Evolutionary conservation across 2,113 vertebrate genomes (phyloP).

Genomic region (Motacilla alba): DNA sequence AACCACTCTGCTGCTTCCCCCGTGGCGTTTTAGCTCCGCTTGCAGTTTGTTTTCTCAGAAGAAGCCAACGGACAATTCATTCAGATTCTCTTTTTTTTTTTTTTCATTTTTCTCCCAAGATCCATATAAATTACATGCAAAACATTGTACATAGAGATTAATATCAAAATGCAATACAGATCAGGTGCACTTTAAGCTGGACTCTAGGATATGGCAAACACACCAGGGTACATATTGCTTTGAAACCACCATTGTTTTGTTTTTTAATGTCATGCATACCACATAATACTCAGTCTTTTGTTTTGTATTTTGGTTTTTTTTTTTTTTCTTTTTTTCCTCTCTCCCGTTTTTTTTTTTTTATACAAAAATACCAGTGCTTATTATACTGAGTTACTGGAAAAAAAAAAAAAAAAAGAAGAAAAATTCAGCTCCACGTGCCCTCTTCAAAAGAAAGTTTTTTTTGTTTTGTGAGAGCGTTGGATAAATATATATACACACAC

Average conservation of each 20-base stretch:
- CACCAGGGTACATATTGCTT: conserved; percentile 68
- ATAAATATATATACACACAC: conserved; percentile 69
- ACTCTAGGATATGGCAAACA: conserved; percentile 72
- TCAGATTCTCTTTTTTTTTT: neutral
- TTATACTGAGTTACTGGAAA: conserved; percentile 67
- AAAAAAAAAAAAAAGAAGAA: conserved; percentile 5
- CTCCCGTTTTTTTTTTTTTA: conserved; percentile 58
- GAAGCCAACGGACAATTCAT: conserved; percentile 49
- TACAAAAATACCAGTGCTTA: conserved; percentile 83
- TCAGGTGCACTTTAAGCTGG: conserved; percentile 69
- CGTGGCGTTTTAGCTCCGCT: conserved; percentile 13
- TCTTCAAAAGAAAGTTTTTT: conserved; percentile 49
- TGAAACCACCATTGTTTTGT: conserved; percentile 59
- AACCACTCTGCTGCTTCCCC: neutral
- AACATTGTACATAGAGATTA: conserved; percentile 79
- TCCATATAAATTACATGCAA: conserved; percentile 83
- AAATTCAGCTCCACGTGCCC: conserved; percentile 53
- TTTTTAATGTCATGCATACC: conserved; percentile 75
- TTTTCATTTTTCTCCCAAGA: conserved; percentile 34
- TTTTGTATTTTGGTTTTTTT: conserved; percentile 46
- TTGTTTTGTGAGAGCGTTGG: conserved; percentile 38
- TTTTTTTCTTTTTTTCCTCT: neutral
- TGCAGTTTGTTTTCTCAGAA: conserved; percentile 39
- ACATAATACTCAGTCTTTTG: conserved; percentile 70
- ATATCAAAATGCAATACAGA: conserved; percentile 78